phyloP scores from a whole-genome alignment of 37 sponge, comb jelly and placozoan species.

The Chondrilla cf. caribensis region DNA sequence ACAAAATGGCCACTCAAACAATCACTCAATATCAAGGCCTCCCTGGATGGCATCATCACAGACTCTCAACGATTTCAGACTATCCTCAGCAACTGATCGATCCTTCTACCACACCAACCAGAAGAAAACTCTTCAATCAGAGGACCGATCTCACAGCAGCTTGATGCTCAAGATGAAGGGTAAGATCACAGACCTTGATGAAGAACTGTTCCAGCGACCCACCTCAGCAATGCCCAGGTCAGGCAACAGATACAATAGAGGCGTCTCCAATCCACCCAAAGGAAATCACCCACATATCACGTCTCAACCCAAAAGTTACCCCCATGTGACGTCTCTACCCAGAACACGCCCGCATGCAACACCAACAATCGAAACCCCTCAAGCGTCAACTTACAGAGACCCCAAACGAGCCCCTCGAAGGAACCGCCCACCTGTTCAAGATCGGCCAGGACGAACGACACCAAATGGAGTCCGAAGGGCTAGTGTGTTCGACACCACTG shows the following conservation, averaged over 20 bases:
- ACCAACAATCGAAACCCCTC: too few species aligned
- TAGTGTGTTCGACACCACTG: conserved; percentile 13
- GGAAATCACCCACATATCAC: not conserved
- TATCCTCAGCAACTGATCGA: not conserved
- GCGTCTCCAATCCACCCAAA: not conserved
- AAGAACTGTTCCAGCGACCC: not conserved
- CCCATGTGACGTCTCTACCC: too few species aligned
- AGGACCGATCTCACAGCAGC: not conserved
- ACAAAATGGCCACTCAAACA: too few species aligned
- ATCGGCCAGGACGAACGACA: not conserved
- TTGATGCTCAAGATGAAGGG: not conserved
- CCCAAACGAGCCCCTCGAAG: not conserved
- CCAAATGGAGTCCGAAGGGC: not conserved
- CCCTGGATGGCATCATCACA: not conserved
- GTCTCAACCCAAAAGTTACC: not conserved
- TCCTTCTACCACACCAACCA: too few species aligned
- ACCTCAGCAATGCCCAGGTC: not conserved
- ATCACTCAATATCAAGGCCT: not conserved
- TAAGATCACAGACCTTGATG: not conserved
- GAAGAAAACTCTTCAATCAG: too few species aligned
- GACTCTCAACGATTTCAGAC: not conserved
- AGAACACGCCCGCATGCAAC: too few species aligned
- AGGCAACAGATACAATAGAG: not conserved
- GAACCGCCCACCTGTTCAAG: not conserved
- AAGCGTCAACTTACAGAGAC: too few species aligned